Base-by-base conservation (phyloP, 2,888 invertebrate species). In the Cepaea hortensis region DNA sequence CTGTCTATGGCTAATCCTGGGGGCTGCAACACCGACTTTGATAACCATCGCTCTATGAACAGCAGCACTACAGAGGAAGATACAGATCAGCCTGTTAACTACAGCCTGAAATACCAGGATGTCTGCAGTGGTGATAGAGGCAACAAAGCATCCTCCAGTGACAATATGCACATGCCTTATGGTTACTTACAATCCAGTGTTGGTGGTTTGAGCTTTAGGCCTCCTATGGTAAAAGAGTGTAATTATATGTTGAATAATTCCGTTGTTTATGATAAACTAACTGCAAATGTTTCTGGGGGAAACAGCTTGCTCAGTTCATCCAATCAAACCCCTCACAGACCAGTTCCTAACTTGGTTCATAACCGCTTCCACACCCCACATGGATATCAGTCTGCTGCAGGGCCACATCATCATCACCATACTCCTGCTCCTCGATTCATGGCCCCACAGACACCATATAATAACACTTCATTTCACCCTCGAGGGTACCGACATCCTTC, bases 21-120 rank as follows among this genome's bases (percentile, higher is more conserved):
- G 1, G 70, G 46, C 48, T 46, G n/a, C 23, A 72, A 55, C 73
- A 35, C 18, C 3, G 72, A 75, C 75, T 75, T 61, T 35, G 23
- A 75, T 23, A 62, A 55, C 50, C 72, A 75, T 9, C 62, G 2
- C 13, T 11, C 48, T 20, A 5, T 72, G 6, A 48, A 18, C 23
- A 48, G n/a, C 23, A 55, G 62, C 81, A 15, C 79, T 20, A 61
- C 55, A 9, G 76, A 84, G 13, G 88, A 88, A n/a, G 62, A 72
- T 18, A 81, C 77, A 81, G 92, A 93, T 50, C 90, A 92, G 82
- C 93, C 93, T n/a, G 90, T 92, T 48, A 93, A 93, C 87, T 93
- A 92, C 82, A 92, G 92, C 85, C 87, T 91, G 83, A 91, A 92
- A 84, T 93, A 91, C 84, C 89, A 87, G 76, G 89, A 88, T 81